These are phyloP conservation scores for Drosophila ananassae DNA, from an alignment of 1,140 invertebrate species.

Conservation along the genomic window DNA sequence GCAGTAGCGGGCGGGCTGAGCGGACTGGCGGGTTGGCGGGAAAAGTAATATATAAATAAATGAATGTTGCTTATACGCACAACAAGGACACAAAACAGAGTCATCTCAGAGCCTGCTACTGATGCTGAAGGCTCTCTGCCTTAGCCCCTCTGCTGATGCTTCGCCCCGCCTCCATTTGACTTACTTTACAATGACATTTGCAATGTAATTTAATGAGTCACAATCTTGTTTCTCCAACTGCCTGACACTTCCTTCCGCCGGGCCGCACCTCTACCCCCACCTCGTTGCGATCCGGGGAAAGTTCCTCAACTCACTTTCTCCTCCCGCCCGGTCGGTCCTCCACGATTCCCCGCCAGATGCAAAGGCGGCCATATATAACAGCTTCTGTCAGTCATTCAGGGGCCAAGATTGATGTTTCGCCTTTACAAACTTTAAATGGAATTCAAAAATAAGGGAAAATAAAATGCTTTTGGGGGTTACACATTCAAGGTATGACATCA, in stretches of 20 bases:
- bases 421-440: conserved; percentile 72
- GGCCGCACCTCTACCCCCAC: background rate
- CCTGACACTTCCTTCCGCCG: conserved; percentile 70
- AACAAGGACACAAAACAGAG: conserved; percentile 35
- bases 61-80: conserved; percentile 73
- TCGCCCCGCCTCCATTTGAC: conserved; percentile 54
- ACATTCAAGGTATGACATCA: background rate
- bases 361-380: conserved; percentile 48
- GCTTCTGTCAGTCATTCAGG: conserved; percentile 58
- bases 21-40: conserved; percentile 9
- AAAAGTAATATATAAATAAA: conserved; percentile 81
- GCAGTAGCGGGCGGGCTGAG: background rate
- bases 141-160: conserved; percentile 6
- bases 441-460: conserved; percentile 49
- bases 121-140: conserved; percentile 18
- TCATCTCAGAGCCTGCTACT: conserved; percentile 37
- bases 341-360: conserved; percentile 9
- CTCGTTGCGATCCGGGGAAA: background rate
- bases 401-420: conserved; percentile 72
- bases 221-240: conserved; percentile 79
- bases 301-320: conserved; percentile 21
- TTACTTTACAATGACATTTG: conserved; percentile 82
- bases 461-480: conserved; percentile 14
- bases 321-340: background rate
- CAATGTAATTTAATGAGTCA: conserved; percentile 83